These are phyloP conservation scores for Cairina moschata DNA, from an alignment of 2,113 vertebrate species.

Conservation along the genomic window DNA sequence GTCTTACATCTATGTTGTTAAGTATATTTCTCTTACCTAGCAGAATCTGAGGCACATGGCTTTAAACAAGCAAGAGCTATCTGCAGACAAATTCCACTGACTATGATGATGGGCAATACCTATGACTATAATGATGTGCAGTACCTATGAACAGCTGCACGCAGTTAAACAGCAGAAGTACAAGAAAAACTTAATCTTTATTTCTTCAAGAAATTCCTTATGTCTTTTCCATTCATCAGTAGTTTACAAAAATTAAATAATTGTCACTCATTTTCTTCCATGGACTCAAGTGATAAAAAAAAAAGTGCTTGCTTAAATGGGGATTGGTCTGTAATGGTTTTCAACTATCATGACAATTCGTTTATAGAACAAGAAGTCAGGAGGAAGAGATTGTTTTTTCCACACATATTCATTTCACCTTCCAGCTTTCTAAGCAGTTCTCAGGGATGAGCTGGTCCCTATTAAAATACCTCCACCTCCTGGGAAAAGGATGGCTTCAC, in stretches of 20 bases:
- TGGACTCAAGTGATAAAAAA: neutral
- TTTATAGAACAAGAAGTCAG: neutral
- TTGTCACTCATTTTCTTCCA: neutral
- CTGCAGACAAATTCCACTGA: neutral
- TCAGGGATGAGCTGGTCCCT: neutral
- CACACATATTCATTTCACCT: neutral
- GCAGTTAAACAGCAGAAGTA: neutral
- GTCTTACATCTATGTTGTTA: neutral
- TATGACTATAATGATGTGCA: neutral
- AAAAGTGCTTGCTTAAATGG: neutral
- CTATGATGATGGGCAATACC: neutral
- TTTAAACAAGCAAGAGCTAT: neutral
- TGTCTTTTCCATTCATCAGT: neutral
- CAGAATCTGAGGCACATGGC: neutral
- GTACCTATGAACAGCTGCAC: neutral
- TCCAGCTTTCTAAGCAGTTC: neutral
- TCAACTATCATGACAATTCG: neutral
- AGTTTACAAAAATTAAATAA: neutral
- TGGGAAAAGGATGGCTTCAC: neutral
- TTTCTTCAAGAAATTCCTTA: neutral
- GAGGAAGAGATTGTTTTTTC: neutral
- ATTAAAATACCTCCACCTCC: neutral
- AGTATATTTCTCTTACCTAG: neutral
- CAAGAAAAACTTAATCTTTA: neutral
- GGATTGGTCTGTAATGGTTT: neutral